Evolutionary conservation across 2,113 vertebrate species (phyloP).

Genomic region (Cavia aperea): DNA sequence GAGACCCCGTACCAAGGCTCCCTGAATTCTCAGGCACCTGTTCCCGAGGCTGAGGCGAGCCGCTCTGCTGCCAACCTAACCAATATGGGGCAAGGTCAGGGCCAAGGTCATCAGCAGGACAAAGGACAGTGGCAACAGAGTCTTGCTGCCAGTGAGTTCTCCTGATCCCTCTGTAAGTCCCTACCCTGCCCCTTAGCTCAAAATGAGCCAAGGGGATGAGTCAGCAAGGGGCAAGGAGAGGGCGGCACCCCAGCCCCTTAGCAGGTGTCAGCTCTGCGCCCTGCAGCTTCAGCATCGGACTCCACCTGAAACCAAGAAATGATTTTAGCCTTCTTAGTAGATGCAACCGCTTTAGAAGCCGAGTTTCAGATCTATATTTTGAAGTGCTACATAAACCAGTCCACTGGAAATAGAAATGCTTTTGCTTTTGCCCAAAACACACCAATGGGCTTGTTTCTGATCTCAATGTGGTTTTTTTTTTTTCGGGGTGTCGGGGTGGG

Average conservation of each 20-base stretch:
- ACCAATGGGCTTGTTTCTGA: not conserved
- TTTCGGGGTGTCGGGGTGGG: no score
- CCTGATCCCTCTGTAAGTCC: not conserved
- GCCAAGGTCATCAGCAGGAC: not conserved
- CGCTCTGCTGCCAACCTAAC: not conserved
- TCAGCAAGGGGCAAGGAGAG: not conserved
- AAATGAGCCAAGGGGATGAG: not conserved
- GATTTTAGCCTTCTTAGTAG: not conserved
- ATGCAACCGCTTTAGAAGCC: accelerated
- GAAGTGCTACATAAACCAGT: not conserved
- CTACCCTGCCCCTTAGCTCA: not conserved
- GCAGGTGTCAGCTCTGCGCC: not conserved
- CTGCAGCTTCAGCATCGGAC: not conserved
- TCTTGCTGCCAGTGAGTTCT: no score
- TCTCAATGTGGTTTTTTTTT: not conserved
- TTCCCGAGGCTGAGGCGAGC: not conserved
- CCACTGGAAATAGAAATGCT: slow-evolving; percentile 12
- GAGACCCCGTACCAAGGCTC: not conserved
- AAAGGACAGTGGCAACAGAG: not conserved
- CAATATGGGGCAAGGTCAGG: not conserved
- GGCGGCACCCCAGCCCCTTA: not conserved
- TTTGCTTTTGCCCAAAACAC: not conserved
- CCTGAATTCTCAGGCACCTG: not conserved
- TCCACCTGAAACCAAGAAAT: not conserved
- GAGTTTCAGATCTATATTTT: slow-evolving; percentile 4